Evolutionary conservation across 1,140 invertebrate genomes (phyloP).

Genomic region (Drosophila sturtevanti): DNA sequence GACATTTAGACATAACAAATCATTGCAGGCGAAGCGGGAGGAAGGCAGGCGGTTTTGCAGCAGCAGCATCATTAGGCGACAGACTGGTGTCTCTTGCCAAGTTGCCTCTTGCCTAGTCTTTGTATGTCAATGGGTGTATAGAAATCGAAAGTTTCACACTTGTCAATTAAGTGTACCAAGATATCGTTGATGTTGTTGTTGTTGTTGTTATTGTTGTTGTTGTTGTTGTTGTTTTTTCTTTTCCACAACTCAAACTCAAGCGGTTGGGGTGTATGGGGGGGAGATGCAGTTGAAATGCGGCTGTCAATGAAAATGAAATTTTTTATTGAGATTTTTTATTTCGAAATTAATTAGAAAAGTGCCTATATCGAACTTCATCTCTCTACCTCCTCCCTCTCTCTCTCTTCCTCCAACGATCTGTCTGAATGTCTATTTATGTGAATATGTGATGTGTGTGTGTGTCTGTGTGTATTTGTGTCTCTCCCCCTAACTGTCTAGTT

Average conservation of each 20-base stretch:
- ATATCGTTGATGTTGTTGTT: slow-evolving; percentile 43
- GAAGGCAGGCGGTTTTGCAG: not conserved
- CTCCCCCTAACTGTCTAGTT: slow-evolving; percentile 17
- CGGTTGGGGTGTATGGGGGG: not conserved
- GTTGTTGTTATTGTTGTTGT: slow-evolving; percentile 41
- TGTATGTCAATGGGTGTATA: slow-evolving; percentile 80
- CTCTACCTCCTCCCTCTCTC: not conserved
- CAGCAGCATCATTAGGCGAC: slow-evolving; percentile 63
- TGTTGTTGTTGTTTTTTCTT: slow-evolving; percentile 39
- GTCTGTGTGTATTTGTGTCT: not conserved
- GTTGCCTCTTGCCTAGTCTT: slow-evolving; percentile 31
- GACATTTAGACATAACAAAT: slow-evolving; percentile 80
- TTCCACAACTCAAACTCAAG: slow-evolving; percentile 40
- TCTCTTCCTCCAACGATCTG: not conserved
- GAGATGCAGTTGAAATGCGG: slow-evolving; percentile 74
- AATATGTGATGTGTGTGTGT: slow-evolving; percentile 1
- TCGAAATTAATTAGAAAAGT: slow-evolving; percentile 78
- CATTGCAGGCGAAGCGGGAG: slow-evolving; percentile 44
- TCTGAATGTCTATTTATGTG: not conserved
- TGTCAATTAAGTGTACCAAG: slow-evolving; percentile 79
- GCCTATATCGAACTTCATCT: slow-evolving; percentile 36
- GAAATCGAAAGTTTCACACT: slow-evolving; percentile 81
- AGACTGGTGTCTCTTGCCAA: not conserved
- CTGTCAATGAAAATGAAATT: slow-evolving; percentile 81
- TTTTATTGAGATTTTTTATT: slow-evolving; percentile 78